These are phyloP conservation scores for Periophthalmodon schlosseri DNA, from an alignment of 2,113 vertebrate genomes.

Conservation along the genomic window DNA sequence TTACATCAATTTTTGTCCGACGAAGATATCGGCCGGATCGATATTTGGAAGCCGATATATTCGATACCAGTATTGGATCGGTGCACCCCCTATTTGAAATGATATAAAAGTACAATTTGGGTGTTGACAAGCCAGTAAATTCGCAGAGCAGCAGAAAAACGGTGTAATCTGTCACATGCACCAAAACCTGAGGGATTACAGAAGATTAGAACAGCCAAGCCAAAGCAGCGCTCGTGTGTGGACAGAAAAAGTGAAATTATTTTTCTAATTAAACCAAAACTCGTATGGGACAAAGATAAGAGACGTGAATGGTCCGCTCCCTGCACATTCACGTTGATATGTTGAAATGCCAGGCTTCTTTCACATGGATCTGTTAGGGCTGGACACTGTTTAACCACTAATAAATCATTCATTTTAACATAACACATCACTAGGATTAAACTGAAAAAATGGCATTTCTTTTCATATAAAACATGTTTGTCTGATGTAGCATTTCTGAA, in stretches of 20 bases:
- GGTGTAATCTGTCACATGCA: constrained; percentile 56
- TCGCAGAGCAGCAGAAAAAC: constrained; percentile 21
- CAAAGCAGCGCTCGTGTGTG: constrained; percentile 26
- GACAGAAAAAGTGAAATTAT: constrained; percentile 46
- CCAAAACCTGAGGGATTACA: constrained; percentile 60
- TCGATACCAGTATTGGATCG: background rate
- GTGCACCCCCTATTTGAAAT: background rate
- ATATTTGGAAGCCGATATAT: too few species aligned
- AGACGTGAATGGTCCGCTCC: background rate
- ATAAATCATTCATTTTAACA: background rate
- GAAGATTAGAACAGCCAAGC: constrained; percentile 59
- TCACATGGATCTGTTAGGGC: background rate
- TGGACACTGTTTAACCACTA: background rate
- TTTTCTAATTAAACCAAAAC: background rate
- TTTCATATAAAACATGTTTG: background rate
- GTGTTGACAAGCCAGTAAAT: background rate
- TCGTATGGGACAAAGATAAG: background rate
- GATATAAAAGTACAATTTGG: background rate
- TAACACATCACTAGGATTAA: background rate
- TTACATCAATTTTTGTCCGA: too few species aligned
- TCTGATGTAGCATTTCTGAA: background rate
- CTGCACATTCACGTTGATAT: background rate
- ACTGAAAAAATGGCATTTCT: background rate
- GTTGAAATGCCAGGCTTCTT: constrained; percentile 1
- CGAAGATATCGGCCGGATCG: too few species aligned